Evolutionary conservation across 2,113 vertebrate species (phyloP), one percentile per base, ranked within the genome.

Genomic region (Oryzias melastigma): DNA sequence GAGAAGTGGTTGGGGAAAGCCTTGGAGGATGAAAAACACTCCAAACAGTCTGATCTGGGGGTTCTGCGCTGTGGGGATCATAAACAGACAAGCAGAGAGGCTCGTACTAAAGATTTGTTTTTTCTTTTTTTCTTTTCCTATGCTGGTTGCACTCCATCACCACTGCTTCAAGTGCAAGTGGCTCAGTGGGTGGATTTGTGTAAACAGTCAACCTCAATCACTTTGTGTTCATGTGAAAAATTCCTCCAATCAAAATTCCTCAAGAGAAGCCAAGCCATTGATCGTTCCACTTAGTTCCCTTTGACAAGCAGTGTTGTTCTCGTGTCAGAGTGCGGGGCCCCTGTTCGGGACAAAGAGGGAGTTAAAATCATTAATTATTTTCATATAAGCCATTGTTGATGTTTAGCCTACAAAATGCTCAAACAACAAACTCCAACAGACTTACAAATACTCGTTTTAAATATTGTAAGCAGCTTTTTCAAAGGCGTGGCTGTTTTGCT

Each of bases 1-100:
- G 56, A 71, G 57, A 49, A 57, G 47, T 43, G 41, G 60, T 64
- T 20, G 44, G 35, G 55, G 40, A 44, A 57, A 43, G 48, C 25
- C 65, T 69, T 18, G 25, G 61, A 58, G 52, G 42, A 62, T 73
- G 43, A 57, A 75, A 71, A 72, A 65, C 62, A 59, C 52, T 65
- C 52, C 44, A 12, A 2, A 5, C 50, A 58, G 68, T 62, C 72
- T 67, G 65, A 81, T 68, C 60, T 56, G 61, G 45, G 56, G 7
- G 48, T 69, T 79, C 51, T 58, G 59, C 22, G 0, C 73, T 40
- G 58, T 17, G 0, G 60, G 75, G 62, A 71, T 79, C 65, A 65
- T 41, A 71, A 73, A 70, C 51, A 57, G 35, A 73, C 54, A 49
- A 54, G 68, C 57, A 5, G 12, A 20, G 49, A 48, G n/a, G 40